A percentile compares a stretch with the other conserved stretches of the same genome.
Conservation (phyloP, 2,113 vertebrate genomes). For the Lichenostomus cassidix region DNA sequence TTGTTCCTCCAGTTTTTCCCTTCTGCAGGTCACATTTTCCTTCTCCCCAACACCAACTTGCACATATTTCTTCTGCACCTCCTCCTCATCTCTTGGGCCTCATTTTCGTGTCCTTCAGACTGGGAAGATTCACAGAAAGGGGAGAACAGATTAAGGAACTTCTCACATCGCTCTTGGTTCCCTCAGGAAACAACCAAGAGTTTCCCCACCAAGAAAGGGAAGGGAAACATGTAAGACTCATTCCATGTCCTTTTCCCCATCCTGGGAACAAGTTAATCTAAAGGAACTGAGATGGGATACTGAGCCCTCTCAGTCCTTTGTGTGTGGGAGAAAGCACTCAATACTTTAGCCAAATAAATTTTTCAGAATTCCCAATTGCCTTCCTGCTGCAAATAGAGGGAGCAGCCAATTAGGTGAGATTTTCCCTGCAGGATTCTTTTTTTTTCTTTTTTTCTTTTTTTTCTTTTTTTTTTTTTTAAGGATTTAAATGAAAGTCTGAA, state of each 20-base stretch:
- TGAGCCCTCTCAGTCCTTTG: neutral
- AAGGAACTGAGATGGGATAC: neutral
- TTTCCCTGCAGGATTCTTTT: neutral
- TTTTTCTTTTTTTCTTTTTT: neutral
- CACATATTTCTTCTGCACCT: neutral
- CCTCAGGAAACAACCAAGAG: neutral
- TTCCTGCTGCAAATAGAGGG: neutral
- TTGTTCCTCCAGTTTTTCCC: neutral
- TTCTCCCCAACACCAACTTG: neutral
- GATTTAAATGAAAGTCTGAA: slow-evolving; percentile 17
- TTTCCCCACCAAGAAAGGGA: neutral
- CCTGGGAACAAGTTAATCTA: neutral
- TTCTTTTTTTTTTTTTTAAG: neutral
- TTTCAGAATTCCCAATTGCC: neutral
- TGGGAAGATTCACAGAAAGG: accelerated
- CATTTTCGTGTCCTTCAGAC: neutral
- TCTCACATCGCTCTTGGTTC: neutral
- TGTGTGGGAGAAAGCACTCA: neutral
- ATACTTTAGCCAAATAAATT: neutral
- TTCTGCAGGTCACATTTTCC: neutral
- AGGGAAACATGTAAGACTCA: neutral
- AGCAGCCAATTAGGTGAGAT: slow-evolving; percentile 22
- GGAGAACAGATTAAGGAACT: neutral
- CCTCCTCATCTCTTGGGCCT: neutral
- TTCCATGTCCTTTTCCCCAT: neutral